Evolutionary conservation across 2,888 invertebrate genomes (phyloP), one percentile per base, ranked within the genome.

Genomic region (Opisthograptis luteolata): DNA sequence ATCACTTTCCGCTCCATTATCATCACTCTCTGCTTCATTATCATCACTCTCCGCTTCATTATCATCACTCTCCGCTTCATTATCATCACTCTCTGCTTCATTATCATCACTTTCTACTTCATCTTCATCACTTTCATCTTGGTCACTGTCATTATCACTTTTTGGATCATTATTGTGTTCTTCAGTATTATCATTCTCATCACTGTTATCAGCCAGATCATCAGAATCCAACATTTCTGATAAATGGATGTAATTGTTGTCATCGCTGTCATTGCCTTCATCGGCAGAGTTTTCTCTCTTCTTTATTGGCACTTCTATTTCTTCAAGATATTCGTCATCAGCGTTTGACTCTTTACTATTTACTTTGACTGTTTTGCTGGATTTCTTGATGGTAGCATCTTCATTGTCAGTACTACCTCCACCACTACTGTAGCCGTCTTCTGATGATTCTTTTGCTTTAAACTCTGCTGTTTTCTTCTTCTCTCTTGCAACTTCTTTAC

Each of bases 151-250:
- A 35, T 51, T 55, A 31, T 64, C 57, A 59, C 62, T 37, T 24
- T 39, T 17, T n/a, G 55, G 53, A 42, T 60, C 58, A 43, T 60
- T 62, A 56, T 41, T 56, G 32, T 47, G 35, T 14, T 37, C 46
- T 19, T 60, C 55, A 37, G 45, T 52, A 41, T 49, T 50, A 5
- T 59, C 60, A 41, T 49, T 49, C 3, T 59, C 60, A 59, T 79
- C 76, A 62, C 73, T 77, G 1, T 70, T 65, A 13, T 76, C 73
- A 35, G 65, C 79, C 19, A 79, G 60, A 69, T 84, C 85, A 70
- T 86, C 86, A 49, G 81, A 81, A 71, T 78, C 83, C 12, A 79
- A 55, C 77, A 81, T 85, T 49, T 79, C 92, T 30, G 88, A 89
- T 24, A 90, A 53, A 68, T 87, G 85, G 6, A 74, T 55, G 52